These are phyloP conservation scores for Calidris pugnax DNA, from an alignment of 2,113 vertebrate genomes.

Conservation along the genomic window DNA sequence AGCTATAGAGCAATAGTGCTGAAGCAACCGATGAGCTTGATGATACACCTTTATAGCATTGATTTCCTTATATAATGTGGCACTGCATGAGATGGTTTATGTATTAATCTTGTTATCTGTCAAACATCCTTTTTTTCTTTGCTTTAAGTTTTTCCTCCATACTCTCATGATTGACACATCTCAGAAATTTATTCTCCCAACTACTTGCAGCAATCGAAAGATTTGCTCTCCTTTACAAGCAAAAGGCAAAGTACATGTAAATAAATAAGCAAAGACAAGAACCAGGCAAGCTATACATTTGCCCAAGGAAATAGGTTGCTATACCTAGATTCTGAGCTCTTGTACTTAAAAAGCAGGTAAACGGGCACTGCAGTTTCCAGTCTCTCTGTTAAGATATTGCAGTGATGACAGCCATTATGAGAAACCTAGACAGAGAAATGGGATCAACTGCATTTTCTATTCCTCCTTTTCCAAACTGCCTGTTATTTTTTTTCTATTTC, in stretches of 20 bases:
- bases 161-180: neutral
- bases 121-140: neutral
- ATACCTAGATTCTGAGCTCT: neutral
- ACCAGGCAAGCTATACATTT: neutral
- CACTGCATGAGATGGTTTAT: neutral
- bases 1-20: neutral
- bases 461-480: neutral
- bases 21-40: neutral
- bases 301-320: neutral
- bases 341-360: neutral
- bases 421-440: neutral
- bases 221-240: neutral
- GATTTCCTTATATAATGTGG: neutral
- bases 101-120: neutral
- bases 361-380: neutral
- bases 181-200: neutral
- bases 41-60: neutral
- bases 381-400: neutral
- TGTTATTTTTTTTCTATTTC: neutral
- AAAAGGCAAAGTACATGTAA: neutral
- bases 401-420: neutral
- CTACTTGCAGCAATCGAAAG: neutral
- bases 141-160: neutral
- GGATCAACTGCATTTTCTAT: accelerated
- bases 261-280: neutral